Percentiles rank a stretch among this genome's conserved stretches.
These are phyloP conservation scores for Montipora foliosa DNA, from an alignment of 64 coral and sea anemone genomes.

Conservation along the genomic window DNA sequence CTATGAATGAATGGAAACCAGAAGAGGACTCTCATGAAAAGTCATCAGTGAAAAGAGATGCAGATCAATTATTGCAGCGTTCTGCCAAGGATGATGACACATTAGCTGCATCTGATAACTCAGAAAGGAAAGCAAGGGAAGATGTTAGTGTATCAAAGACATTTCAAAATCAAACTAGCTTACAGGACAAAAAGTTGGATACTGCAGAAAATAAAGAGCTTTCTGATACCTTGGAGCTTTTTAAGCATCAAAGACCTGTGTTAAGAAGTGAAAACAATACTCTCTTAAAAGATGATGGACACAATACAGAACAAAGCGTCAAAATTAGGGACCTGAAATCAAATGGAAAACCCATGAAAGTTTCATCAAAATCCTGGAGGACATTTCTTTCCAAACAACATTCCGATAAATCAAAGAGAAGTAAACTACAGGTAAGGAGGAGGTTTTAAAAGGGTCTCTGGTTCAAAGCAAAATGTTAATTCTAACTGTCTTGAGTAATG, in stretches of 20 bases:
- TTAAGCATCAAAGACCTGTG: background rate
- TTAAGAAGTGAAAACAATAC: background rate
- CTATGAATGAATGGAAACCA: background rate
- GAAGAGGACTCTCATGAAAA: background rate
- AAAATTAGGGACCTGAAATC: slow-evolving; percentile 59
- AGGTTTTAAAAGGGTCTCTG: no score
- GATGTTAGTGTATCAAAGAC: background rate
- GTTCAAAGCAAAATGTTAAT: no score
- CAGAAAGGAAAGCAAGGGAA: background rate
- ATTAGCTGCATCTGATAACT: background rate
- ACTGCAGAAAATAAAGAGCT: background rate
- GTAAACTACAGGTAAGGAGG: background rate
- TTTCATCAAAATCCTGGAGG: slow-evolving; percentile 11
- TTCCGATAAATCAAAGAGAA: slow-evolving; percentile 1
- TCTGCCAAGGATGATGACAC: background rate
- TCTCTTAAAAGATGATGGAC: background rate
- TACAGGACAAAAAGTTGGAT: background rate
- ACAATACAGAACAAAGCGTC: background rate
- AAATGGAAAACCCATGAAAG: background rate
- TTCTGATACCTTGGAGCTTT: background rate
- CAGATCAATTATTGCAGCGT: background rate
- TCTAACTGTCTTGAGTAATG: no score
- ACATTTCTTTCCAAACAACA: slow-evolving; percentile 31
- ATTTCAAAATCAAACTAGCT: slow-evolving; percentile 2
- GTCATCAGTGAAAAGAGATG: background rate